Evolutionary conservation across 2,888 invertebrate species (phyloP).

Genomic region (Piscicola geometra): DNA sequence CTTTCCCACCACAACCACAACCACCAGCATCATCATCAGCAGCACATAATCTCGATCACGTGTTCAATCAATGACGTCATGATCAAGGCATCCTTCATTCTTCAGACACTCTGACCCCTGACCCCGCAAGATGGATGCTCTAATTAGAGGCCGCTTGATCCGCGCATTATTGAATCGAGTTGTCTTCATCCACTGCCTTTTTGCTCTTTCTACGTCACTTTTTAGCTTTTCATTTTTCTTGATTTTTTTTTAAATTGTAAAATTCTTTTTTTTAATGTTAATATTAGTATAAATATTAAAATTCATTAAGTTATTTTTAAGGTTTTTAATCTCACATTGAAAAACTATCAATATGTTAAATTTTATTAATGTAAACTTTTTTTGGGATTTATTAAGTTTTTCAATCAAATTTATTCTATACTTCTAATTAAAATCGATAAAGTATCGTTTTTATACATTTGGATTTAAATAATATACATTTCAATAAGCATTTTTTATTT

Average conservation of each 20-base stretch:
- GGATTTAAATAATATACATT: too few relatives aligned
- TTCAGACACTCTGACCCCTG: neutral
- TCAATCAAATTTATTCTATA: too few relatives aligned
- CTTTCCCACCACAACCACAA: neutral
- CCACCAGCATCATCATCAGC: neutral
- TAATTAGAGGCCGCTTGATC: neutral
- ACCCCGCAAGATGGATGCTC: neutral
- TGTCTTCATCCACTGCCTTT: too few relatives aligned
- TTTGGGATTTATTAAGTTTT: neutral
- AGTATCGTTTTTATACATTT: too few relatives aligned
- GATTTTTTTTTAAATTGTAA: too few relatives aligned
- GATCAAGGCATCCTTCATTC: neutral
- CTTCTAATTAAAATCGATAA: too few relatives aligned
- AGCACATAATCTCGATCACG: neutral
- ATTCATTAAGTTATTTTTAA: too few relatives aligned
- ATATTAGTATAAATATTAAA: too few relatives aligned
- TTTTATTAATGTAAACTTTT: neutral
- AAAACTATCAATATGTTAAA: neutral
- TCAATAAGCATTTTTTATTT: too few relatives aligned
- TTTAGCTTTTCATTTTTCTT: too few relatives aligned
- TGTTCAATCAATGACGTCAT: neutral
- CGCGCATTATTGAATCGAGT: neutral
- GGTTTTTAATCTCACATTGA: too few relatives aligned
- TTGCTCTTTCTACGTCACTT: neutral
- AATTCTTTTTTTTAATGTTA: too few relatives aligned